Evolutionary conservation across 2,113 vertebrate species (phyloP), one percentile per base, ranked within the genome.

Genomic region (Asarcornis scutulata): DNA sequence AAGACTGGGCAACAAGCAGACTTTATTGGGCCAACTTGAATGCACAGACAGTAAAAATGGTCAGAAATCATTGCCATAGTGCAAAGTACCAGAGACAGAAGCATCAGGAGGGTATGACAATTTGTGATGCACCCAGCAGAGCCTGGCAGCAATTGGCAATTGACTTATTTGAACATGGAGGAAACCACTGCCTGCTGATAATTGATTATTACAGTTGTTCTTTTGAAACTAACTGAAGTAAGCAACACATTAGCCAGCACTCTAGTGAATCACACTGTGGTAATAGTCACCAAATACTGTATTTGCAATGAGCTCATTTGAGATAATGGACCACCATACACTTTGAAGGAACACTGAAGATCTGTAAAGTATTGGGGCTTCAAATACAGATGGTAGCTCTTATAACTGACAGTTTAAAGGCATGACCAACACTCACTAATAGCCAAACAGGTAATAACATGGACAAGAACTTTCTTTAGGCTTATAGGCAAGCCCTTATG

Each of bases 151-250:
- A 62, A 89, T 67, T 62, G 91, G 81, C 40, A 93, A 66, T 73
- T 92, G 89, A 95, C 95, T 84, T 60, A 95, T 95, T 92, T 76
- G 40, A 87, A 89, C 83, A 66, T 62, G 89, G 86, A 84, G 86
- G 66, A 95, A 95, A 92, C 71, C 66, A 79, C 71, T 2, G 1
- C 94, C 89, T 17, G 69, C 94, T 96, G 91, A 76, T 91, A 94
- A 96, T 89, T 95, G 92, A 97, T 95, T 96, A 94, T 82, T 95
- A 85, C 66, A 62, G 84, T 84, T 92, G 86, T 75, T 95, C 89
- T 93, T 95, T 82, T 93, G 86, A 95, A 95, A 82, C 69, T 79
- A 91, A 90, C 64, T 78, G 63, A 95, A 92, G 71, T 75, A 92
- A 95, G 91, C 63, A 95, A 93, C 77, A 83, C 77, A 89, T 96